Conservation (phyloP, 2,797 vertebrate genomes). For the Rhynchonycteris naso region DNA sequence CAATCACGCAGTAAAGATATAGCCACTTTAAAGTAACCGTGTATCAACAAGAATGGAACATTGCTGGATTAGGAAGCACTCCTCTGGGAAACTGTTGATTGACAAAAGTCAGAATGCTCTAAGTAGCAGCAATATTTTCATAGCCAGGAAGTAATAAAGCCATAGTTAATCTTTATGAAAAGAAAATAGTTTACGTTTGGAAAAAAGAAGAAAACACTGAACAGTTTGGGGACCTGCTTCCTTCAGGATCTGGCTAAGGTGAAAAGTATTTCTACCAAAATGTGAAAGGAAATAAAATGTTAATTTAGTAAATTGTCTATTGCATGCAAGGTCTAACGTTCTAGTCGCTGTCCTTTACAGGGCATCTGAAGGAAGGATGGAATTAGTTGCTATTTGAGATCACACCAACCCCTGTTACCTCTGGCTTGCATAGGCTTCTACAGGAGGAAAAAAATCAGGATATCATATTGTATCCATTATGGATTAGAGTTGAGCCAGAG, state of each 20-base stretch:
- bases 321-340: background rate
- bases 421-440: constrained; percentile 31
- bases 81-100: constrained; percentile 83
- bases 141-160: constrained; percentile 83
- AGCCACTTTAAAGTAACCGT: constrained; percentile 78
- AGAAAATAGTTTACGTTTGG: constrained; percentile 76
- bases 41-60: constrained; percentile 77
- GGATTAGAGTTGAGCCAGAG: constrained; percentile 64
- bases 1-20: constrained; percentile 66
- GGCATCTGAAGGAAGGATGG: constrained; percentile 26
- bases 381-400: constrained; percentile 22
- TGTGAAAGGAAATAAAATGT: background rate
- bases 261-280: background rate
- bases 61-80: constrained; percentile 54
- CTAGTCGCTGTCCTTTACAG: background rate
- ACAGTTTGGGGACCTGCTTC: constrained; percentile 66
- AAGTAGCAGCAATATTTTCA: constrained; percentile 84
- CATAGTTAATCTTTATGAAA: constrained; percentile 77
- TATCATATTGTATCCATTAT: constrained; percentile 43
- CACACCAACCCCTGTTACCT: background rate
- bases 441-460: constrained; percentile 54
- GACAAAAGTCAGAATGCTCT: constrained; percentile 83
- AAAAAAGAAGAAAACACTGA: constrained; percentile 46
- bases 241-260: constrained; percentile 38
- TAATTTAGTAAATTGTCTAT: constrained; percentile 24